Percentiles rank a stretch among this genome's conserved stretches.
phyloP scores from a whole-genome alignment of 2,113 vertebrate species.

The Melanerpes aurifrons region DNA sequence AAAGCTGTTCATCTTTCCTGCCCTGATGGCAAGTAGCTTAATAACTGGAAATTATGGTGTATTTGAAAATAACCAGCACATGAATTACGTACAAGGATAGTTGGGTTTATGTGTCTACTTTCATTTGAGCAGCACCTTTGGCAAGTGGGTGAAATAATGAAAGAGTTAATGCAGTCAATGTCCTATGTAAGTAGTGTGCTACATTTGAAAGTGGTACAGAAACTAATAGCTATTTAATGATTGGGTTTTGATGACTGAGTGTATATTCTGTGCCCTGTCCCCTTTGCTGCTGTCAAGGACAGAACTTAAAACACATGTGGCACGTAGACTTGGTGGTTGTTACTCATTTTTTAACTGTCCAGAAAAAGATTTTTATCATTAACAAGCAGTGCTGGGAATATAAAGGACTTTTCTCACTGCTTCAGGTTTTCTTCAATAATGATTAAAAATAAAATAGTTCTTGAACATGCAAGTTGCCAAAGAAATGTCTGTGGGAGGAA shows the following conservation, averaged over 20 bases:
- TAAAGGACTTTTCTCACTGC: not conserved
- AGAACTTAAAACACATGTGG: fast-evolving
- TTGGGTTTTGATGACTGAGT: not conserved
- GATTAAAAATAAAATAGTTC: not conserved
- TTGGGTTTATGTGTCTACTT: not conserved
- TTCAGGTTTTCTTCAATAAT: not conserved
- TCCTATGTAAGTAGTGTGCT: not conserved
- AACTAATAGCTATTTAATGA: not conserved
- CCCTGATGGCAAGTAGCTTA: fast-evolving
- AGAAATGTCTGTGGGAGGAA: fast-evolving
- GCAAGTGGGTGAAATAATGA: not conserved
- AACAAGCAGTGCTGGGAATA: not conserved
- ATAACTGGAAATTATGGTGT: not conserved
- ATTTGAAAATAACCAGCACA: not conserved
- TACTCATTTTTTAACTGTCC: not conserved
- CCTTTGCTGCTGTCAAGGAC: not conserved
- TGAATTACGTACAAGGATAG: not conserved
- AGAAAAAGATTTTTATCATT: not conserved
- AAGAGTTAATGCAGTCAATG: not conserved
- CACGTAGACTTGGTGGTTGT: not conserved
- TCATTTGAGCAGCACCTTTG: not conserved
- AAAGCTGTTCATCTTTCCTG: not conserved
- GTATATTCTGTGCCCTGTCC: not conserved
- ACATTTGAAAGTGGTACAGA: not conserved
- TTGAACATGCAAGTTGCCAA: not conserved